Percentiles rank a stretch among this genome's conserved stretches.
These are phyloP conservation scores for Lathronympha strigana DNA, from an alignment of 2,888 invertebrate species.

Conservation along the genomic window DNA sequence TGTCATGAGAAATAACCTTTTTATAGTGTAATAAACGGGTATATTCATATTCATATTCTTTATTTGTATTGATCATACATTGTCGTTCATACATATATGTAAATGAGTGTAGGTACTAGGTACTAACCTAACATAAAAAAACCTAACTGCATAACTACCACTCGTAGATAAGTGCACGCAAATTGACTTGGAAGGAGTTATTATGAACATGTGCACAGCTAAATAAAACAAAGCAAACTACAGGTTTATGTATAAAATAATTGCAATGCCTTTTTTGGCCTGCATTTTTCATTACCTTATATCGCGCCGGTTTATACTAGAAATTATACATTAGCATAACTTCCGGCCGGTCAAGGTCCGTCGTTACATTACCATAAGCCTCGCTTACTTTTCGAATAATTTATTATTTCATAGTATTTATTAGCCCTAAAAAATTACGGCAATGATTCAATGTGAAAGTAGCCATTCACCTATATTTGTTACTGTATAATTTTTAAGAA, in stretches of 20 bases:
- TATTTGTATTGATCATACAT: too few relatives aligned
- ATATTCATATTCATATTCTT: too few relatives aligned
- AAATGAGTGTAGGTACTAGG: too few relatives aligned
- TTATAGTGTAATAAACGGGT: too few relatives aligned
- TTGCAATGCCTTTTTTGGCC: conserved; percentile 10
- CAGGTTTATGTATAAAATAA: conserved; percentile 1
- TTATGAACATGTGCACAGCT: background rate
- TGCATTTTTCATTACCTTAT: conserved; percentile 25
- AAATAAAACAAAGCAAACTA: conserved; percentile 8
- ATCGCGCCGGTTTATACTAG: conserved; percentile 15
- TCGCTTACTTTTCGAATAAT: conserved; percentile 32
- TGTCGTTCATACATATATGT: too few relatives aligned
- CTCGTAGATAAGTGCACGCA: conserved; percentile 13
- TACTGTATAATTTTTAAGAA: too few relatives aligned
- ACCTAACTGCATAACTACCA: background rate
- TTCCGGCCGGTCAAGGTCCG: conserved; percentile 66
- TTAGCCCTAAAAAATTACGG: conserved; percentile 28
- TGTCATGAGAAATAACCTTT: too few relatives aligned
- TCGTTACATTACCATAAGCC: conserved; percentile 40
- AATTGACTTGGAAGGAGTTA: background rate
- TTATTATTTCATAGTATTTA: conserved; percentile 33
- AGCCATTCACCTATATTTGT: conserved; percentile 12
- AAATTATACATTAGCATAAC: conserved; percentile 35
- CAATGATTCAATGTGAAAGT: conserved; percentile 27
- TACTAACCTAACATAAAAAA: too few relatives aligned